Conservation (phyloP, 1,140 invertebrate species). For the Drosophila bipectinata region DNA sequence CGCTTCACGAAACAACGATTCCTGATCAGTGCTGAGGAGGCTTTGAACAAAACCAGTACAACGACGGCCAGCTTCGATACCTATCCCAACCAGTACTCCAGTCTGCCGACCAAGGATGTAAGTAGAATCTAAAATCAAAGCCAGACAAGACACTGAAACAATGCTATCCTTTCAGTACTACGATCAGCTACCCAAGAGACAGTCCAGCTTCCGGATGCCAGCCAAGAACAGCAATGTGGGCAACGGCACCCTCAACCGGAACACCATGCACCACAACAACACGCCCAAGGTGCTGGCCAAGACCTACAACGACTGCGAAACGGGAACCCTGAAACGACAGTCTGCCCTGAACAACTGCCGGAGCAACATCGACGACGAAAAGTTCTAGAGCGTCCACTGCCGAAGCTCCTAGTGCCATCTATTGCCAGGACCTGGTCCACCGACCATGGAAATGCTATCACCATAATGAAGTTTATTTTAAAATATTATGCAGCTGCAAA, state of each 20-base stretch:
- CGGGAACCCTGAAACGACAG: conserved; percentile 91
- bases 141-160: not conserved
- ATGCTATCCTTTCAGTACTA: conserved; percentile 57
- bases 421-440: conserved; percentile 40
- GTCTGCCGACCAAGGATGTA: conserved; percentile 90
- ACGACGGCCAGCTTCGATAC: conserved; percentile 89
- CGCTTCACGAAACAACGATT: conserved; percentile 51
- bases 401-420: conserved; percentile 60
- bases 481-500: conserved; percentile 49
- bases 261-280: conserved; percentile 87
- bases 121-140: conserved; percentile 44
- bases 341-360: conserved; percentile 86
- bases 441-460: conserved; percentile 50
- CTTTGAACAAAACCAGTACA: conserved; percentile 74
- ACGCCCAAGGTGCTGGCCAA: conserved; percentile 87
- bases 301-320: conserved; percentile 89
- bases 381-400: conserved; percentile 60
- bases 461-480: conserved; percentile 58
- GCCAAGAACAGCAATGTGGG: conserved; percentile 85
- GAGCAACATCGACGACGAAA: conserved; percentile 79
- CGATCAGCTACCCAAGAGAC: conserved; percentile 85
- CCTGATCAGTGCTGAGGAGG: conserved; percentile 47
- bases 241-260: conserved; percentile 85
- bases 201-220: conserved; percentile 85
- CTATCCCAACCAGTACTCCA: conserved; percentile 92